Evolutionary conservation across 2,888 invertebrate species (phyloP).

Genomic region (Ophion ventricosus): DNA sequence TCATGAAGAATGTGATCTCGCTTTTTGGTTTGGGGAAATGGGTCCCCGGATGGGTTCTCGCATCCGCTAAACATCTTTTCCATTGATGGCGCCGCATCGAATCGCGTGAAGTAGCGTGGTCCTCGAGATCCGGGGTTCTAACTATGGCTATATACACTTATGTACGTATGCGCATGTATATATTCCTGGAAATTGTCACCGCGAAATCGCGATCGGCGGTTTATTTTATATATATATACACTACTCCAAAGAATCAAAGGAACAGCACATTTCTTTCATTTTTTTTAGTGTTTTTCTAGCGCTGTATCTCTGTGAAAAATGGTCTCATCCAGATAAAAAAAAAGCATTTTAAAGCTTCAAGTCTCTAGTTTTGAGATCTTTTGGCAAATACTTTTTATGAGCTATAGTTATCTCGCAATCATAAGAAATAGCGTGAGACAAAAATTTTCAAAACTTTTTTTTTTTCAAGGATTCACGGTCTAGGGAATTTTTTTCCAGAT

Average conservation of each 20-base stretch:
- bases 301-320: no score
- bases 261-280: no score
- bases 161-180: not conserved
- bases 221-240: constrained; percentile 49
- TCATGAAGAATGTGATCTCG: not conserved
- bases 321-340: no score
- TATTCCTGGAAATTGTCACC: constrained; percentile 42
- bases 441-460: no score
- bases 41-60: not conserved
- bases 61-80: constrained; percentile 52
- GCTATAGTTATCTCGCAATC: no score
- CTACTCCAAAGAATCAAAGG: no score
- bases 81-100: constrained; percentile 58
- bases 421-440: constrained; percentile 38
- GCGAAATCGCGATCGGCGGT: constrained; percentile 62
- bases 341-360: no score
- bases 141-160: not conserved
- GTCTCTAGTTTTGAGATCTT: no score
- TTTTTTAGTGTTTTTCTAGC: no score
- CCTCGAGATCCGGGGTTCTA: not conserved
- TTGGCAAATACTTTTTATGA: no score
- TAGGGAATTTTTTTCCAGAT: no score
- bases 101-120: constrained; percentile 55
- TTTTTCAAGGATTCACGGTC: no score
- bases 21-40: constrained; percentile 42